A percentile compares a stretch with the other conserved stretches of the same genome.
Conservation (phyloP, 2,888 invertebrate species). For the Atrina japonica region DNA sequence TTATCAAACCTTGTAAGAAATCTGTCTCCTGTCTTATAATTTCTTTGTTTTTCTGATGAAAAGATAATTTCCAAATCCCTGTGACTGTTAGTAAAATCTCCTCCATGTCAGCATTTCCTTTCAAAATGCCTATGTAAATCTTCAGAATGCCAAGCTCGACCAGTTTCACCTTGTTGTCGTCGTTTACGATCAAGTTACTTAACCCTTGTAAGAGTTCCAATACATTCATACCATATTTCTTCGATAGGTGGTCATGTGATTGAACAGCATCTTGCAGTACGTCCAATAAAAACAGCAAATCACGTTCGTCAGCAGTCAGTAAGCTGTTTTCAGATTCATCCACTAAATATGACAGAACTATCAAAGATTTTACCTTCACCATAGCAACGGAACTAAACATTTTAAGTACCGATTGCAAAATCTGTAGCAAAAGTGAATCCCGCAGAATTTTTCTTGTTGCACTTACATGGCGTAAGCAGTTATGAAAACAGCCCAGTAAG, state of each 20-base stretch:
- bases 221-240: constrained; percentile 74
- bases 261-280: constrained; percentile 72
- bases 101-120: constrained; percentile 50
- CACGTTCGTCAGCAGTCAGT: constrained; percentile 68
- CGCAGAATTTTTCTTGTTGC: constrained; percentile 59
- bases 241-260: constrained; percentile 70
- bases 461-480: constrained; percentile 67
- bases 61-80: constrained; percentile 76
- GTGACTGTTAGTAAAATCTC: constrained; percentile 69
- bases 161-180: constrained; percentile 74
- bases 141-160: constrained; percentile 64
- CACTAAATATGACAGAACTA: constrained; percentile 75
- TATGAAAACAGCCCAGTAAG: constrained; percentile 76
- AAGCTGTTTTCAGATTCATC: constrained; percentile 73
- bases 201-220: constrained; percentile 71
- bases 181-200: constrained; percentile 71
- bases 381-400: constrained; percentile 53
- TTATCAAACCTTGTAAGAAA: constrained; percentile 71
- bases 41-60: constrained; percentile 69
- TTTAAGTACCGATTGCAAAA: constrained; percentile 48
- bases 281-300: constrained; percentile 70
- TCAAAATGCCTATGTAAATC: constrained; percentile 57
- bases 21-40: constrained; percentile 64
- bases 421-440: constrained; percentile 55
- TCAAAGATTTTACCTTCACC: constrained; percentile 73